Conservation (phyloP, 2,888 invertebrate genomes). For the Dastarcus helophoroides region DNA sequence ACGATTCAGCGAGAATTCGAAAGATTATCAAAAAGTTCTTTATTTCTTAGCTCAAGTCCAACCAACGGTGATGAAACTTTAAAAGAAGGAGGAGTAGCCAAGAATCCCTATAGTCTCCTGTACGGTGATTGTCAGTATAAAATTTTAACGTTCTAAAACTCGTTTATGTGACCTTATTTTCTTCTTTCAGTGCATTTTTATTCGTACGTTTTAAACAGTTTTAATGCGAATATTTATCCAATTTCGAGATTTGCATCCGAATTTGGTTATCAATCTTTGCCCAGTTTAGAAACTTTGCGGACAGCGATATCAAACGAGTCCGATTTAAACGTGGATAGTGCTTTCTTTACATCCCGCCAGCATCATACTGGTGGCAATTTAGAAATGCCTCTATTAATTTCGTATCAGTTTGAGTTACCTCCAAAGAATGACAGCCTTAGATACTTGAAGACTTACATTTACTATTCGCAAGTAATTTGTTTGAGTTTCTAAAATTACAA, state of each 20-base stretch:
- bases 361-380: constrained; percentile 69
- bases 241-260: constrained; percentile 86
- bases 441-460: constrained; percentile 59
- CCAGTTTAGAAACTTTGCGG: constrained; percentile 56
- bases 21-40: constrained; percentile 47
- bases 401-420: constrained; percentile 51
- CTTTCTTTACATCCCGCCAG: constrained; percentile 67
- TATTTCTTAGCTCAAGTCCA: constrained; percentile 80
- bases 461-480: constrained; percentile 57
- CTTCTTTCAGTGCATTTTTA: constrained; percentile 70
- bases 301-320: constrained; percentile 42
- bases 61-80: constrained; percentile 70
- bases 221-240: constrained; percentile 67
- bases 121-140: constrained; percentile 68
- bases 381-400: constrained; percentile 50
- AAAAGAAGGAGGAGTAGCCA: constrained; percentile 63
- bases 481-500: constrained; percentile 4
- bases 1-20: constrained; percentile 57
- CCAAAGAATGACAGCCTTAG: constrained; percentile 37
- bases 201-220: constrained; percentile 69
- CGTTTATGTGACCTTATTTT: constrained; percentile 1
- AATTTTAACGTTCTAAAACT: neutral
- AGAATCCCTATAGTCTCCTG: constrained; percentile 61
- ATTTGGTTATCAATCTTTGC: constrained; percentile 89
- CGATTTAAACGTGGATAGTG: constrained; percentile 44